Evolutionary conservation across 2,888 invertebrate genomes (phyloP), one percentile per base, ranked within the genome.

Genomic region (Dasysyrphus tricinctus): DNA sequence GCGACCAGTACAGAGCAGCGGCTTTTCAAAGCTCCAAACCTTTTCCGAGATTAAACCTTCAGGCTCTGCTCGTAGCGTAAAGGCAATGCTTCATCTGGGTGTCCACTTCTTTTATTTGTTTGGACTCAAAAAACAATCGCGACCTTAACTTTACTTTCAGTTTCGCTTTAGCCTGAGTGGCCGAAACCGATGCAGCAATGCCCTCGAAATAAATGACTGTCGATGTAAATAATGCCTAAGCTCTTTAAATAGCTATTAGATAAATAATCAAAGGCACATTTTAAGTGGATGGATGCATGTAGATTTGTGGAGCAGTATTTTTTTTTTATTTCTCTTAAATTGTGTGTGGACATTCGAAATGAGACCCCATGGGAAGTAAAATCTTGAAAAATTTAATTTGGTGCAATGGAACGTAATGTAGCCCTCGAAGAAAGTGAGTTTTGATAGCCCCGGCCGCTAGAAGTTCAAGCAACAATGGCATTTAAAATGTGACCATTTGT

Each of bases 161-260:
- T 85, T 85, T 85, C 77, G 47, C 16, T 78, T 37, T 19, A 9
- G 54, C n/a, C 44, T 16, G 0, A 34, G 47, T 34, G 47, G 5
- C 51, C 74, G 29, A 57, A 42, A 39, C 59, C 57, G 63, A 74
- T 76, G 80, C 70, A 80, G 51, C 34, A 49, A 3, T 76, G 76
- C 84, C 76, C 84, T 84, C 80, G 54, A 80, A 73, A 67, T 69
- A 54, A 77, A 77, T 56, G 73, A 73, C 67, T 85, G 72, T 63
- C 77, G 56, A 85, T 77, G 81, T 74, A 69, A 81, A 81, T 85
- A 81, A 85, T 77, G 81, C 77, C 77, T 77, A 65, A 81, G 77
- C 81, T 77, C 85, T 85, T 81, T 73, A 81, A 74, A 81, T 42
- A 69, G 61, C 81, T 73, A 85, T 85, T 81, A 85, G 73, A 74